Percentiles rank a stretch among this genome's conserved stretches.
phyloP scores from a whole-genome alignment of 2,113 vertebrate genomes.

The Perognathus longimembris region DNA sequence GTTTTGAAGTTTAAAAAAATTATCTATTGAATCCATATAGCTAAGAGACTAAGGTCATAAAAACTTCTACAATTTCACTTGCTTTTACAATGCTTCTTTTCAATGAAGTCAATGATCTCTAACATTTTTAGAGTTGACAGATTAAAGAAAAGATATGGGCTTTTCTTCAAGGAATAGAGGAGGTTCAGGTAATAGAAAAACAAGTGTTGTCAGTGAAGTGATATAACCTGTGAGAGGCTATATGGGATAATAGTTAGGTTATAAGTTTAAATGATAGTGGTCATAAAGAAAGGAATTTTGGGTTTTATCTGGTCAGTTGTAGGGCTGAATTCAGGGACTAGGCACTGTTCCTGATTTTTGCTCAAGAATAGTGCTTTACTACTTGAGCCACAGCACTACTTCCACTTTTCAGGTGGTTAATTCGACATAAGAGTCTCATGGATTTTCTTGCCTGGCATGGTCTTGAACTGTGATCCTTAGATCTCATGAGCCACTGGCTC shows the following conservation, averaged over 20 bases:
- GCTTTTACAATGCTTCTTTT: slow-evolving; percentile 12
- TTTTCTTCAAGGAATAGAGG: not conserved
- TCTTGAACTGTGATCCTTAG: no score
- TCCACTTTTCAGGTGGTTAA: no score
- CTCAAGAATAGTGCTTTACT: no score
- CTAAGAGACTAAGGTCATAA: not conserved
- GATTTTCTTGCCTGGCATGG: no score
- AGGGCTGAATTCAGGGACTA: no score
- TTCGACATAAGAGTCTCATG: no score
- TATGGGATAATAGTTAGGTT: not conserved
- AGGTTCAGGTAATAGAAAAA: not conserved
- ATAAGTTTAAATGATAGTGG: slow-evolving; percentile 13
- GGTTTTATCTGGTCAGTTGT: no score
- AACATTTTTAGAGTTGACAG: not conserved
- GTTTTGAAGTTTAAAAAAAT: not conserved
- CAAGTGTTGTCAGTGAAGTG: not conserved
- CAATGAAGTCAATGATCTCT: not conserved
- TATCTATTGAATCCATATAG: not conserved
- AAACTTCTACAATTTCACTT: slow-evolving; percentile 19
- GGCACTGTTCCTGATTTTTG: no score
- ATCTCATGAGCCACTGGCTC: no score
- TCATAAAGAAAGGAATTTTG: not conserved
- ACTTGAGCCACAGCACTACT: no score
- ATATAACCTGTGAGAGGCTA: not conserved
- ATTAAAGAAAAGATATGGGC: not conserved